Conservation (phyloP, 2,888 invertebrate species). For the Laothoe populi region DNA sequence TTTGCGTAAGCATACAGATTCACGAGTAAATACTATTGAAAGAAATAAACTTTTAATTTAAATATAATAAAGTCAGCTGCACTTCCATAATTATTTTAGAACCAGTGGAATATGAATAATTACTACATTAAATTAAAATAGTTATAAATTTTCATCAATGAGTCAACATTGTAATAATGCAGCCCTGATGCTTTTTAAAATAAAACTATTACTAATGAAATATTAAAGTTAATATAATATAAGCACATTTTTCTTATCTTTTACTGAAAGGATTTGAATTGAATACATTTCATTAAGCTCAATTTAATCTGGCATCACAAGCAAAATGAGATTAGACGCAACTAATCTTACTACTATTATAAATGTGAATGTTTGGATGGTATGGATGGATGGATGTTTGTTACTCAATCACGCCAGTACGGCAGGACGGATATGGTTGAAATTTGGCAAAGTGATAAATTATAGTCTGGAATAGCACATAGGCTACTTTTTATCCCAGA, state of each 20-base stretch:
- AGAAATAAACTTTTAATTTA: background rate
- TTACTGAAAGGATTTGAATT: background rate
- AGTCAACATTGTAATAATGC: background rate
- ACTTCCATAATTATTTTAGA: background rate
- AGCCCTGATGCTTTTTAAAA: background rate
- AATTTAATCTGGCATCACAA: background rate
- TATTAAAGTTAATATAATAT: too few species aligned
- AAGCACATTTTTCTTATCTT: too few species aligned
- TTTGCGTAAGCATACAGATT: background rate
- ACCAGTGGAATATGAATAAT: background rate
- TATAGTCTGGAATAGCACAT: too few species aligned
- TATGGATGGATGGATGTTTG: too few species aligned
- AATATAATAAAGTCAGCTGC: background rate
- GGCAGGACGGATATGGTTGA: too few species aligned
- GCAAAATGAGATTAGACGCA: slow-evolving; percentile 21
- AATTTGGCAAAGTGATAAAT: too few species aligned
- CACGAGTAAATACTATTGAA: background rate
- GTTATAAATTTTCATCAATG: background rate
- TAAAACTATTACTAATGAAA: too few species aligned
- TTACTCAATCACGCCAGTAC: too few species aligned
- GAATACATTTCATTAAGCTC: background rate
- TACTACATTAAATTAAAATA: too few species aligned
- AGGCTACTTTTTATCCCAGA: too few species aligned
- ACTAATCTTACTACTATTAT: slow-evolving; percentile 40
- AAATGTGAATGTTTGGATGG: too few species aligned